These are phyloP conservation scores for Temnothorax nylanderi DNA, from an alignment of 1,140 invertebrate genomes.

Conservation along the genomic window DNA sequence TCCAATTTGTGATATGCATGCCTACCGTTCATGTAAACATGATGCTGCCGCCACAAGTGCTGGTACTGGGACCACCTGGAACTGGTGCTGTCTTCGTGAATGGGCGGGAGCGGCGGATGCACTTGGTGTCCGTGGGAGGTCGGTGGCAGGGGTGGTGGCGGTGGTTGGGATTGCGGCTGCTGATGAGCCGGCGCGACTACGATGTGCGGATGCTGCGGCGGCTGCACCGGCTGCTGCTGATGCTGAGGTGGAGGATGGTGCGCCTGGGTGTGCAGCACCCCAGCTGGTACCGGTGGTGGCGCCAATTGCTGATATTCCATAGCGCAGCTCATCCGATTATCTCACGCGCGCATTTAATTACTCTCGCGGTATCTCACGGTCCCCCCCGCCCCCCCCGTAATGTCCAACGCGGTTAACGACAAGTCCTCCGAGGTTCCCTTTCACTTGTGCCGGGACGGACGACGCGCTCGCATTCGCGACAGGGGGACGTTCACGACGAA, in stretches of 20 bases:
- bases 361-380: constrained; percentile 5
- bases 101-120: constrained; percentile 83
- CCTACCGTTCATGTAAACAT: constrained; percentile 86
- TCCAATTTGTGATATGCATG: neutral
- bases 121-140: constrained; percentile 84
- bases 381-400: constrained; percentile 20
- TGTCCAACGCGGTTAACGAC: constrained; percentile 6
- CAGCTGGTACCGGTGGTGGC: constrained; percentile 80
- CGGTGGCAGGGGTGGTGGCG: constrained; percentile 73
- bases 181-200: constrained; percentile 82
- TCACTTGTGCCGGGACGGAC: constrained; percentile 27
- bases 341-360: constrained; percentile 72
- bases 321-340: constrained; percentile 79
- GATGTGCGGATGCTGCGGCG: constrained; percentile 77
- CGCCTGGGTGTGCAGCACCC: constrained; percentile 79
- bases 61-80: constrained; percentile 86
- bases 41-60: constrained; percentile 86
- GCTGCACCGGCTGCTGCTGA: constrained; percentile 74
- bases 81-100: constrained; percentile 85
- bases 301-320: constrained; percentile 85
- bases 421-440: constrained; percentile 33
- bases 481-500: neutral
- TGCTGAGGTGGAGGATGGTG: constrained; percentile 70
- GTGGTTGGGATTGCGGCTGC: constrained; percentile 80
- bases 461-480: constrained; percentile 35